phyloP scores from a whole-genome alignment of 2,113 vertebrate genomes.

The Microcebus murinus region DNA sequence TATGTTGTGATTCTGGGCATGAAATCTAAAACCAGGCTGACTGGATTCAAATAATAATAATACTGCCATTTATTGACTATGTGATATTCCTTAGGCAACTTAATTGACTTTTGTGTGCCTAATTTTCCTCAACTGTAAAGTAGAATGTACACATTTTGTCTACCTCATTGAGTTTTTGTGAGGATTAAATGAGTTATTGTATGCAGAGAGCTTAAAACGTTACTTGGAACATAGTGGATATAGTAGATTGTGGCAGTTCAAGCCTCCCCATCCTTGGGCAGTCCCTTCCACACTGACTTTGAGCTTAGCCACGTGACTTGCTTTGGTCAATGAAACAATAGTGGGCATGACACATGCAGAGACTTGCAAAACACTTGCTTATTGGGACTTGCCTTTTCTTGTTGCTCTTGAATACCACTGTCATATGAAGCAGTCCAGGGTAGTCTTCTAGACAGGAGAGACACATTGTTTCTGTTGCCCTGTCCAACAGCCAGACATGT shows the following conservation, averaged over 20 bases:
- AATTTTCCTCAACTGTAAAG: neutral
- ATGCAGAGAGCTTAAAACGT: neutral
- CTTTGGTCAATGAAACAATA: neutral
- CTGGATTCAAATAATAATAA: neutral
- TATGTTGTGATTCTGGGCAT: neutral
- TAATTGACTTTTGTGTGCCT: neutral
- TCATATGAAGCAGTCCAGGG: neutral
- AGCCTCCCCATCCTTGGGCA: neutral
- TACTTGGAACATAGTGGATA: neutral
- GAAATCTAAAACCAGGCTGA: constrained; percentile 21
- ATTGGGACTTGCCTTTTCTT: neutral
- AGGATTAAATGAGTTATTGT: neutral
- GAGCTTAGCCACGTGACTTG: neutral
- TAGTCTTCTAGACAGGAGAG: neutral
- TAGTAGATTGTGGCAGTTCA: neutral
- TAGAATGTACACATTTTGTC: neutral
- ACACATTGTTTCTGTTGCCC: neutral
- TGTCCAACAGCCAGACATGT: neutral
- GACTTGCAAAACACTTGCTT: neutral
- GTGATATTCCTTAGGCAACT: neutral
- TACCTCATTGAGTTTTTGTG: neutral
- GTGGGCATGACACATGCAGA: neutral
- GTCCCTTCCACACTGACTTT: neutral
- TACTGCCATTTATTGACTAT: neutral
- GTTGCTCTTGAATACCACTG: neutral